phyloP scores from a whole-genome alignment of 2,888 invertebrate genomes.

The Thymelicus sylvestris region DNA sequence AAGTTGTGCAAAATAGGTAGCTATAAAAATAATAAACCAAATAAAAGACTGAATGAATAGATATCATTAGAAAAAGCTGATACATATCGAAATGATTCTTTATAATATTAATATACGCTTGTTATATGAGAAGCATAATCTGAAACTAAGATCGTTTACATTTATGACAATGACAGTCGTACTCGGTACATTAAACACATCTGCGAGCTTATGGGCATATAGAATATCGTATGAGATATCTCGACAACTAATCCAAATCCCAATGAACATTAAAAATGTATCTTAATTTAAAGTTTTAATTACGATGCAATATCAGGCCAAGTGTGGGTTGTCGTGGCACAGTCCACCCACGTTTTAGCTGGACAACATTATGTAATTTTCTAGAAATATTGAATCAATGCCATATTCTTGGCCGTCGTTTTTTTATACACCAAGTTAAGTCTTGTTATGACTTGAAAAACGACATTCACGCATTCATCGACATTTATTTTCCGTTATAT shows the following conservation, averaged over 20 bases:
- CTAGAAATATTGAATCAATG: not conserved
- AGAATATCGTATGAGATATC: not conserved
- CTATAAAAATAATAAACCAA: too few species aligned
- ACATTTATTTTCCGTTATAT: too few species aligned
- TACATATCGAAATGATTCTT: too few species aligned
- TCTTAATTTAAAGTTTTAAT: not conserved
- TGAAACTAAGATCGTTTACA: conserved; percentile 3
- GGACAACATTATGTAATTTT: not conserved
- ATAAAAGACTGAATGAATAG: conserved; percentile 2
- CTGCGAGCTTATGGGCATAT: conserved; percentile 2
- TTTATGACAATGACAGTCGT: not conserved
- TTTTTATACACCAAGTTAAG: too few species aligned
- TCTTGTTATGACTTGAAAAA: too few species aligned
- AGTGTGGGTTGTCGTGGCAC: conserved; percentile 1
- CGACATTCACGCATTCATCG: too few species aligned
- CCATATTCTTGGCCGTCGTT: too few species aligned
- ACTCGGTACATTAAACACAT: conserved; percentile 29
- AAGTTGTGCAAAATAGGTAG: too few species aligned
- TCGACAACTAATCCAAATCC: not conserved
- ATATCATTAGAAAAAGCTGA: conserved; percentile 10
- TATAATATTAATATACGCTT: too few species aligned
- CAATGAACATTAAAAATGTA: too few species aligned
- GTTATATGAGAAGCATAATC: not conserved
- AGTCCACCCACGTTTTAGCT: not conserved
- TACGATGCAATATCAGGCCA: not conserved